A percentile compares a stretch with the other conserved stretches of the same genome.
Conservation (phyloP, 1,140 invertebrate genomes). For the Apis dorsata region DNA sequence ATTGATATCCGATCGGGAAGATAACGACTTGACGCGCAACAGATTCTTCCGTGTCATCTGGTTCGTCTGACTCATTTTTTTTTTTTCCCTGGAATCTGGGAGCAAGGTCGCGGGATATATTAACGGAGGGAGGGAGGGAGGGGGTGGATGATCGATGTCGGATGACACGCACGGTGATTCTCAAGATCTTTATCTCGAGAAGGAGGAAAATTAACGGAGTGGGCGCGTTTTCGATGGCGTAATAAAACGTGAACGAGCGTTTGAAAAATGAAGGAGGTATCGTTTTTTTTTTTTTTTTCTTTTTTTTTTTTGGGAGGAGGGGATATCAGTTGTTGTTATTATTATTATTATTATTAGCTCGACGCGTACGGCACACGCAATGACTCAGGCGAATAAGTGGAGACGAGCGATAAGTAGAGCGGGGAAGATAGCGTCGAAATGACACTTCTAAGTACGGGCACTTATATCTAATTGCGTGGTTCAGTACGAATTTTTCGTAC, state of each 20-base stretch:
- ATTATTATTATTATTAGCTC: conserved; percentile 48
- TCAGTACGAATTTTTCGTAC: neutral
- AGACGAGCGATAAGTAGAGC: conserved; percentile 52
- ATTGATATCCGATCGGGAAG: conserved; percentile 43
- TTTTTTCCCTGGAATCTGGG: neutral
- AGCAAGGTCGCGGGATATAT: conserved; percentile 1
- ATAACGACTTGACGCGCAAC: conserved; percentile 29
- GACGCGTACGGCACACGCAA: conserved; percentile 43
- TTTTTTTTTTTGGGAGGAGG: neutral
- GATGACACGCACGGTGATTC: too few species aligned
- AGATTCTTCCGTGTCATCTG: neutral
- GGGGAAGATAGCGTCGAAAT: conserved; percentile 42
- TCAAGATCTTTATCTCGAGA: too few species aligned
- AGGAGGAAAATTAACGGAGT: too few species aligned
- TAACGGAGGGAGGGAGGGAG: neutral
- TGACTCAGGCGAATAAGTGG: conserved; percentile 56
- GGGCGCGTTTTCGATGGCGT: too few species aligned
- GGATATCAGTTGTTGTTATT: conserved; percentile 30
- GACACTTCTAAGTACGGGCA: conserved; percentile 7
- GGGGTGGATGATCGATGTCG: neutral
- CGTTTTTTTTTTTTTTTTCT: neutral
- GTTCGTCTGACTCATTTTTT: conserved; percentile 18
- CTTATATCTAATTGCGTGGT: neutral
- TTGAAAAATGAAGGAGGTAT: too few species aligned
- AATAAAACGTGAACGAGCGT: too few species aligned